Evolutionary conservation across 2,888 invertebrate genomes (phyloP), one percentile per base, ranked within the genome.

Genomic region (Troides aeacus): DNA sequence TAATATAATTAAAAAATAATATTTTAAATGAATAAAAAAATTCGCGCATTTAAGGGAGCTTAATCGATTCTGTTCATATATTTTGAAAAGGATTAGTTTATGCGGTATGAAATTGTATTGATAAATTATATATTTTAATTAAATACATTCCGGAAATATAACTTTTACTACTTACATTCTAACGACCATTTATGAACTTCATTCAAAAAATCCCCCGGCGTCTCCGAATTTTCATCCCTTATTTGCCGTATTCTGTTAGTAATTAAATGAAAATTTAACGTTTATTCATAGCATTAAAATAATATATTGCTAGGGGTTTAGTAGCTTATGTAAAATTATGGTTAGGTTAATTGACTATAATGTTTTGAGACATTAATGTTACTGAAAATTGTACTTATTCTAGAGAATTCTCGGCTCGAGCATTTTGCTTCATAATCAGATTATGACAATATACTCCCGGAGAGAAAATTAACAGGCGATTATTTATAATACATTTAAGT

Each of bases 141-240:
- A 17, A 15, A 50, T 17, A 4, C 17, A 17, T 50, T 50, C 10
- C 15, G 12, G 15, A 17, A 50, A 50, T 5, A 50, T 15, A 50
- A 17, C 4, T 5, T 50, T 50, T 50, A 50, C 5, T 53, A 68
- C 94, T 94, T 86, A 95, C 97, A 96, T 91, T 97, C 96, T 62
- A 97, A 86, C 3, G 96, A 95, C 97, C 97, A 97, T 82, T 96
- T 96, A 79, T 95, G 95, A 42, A 96, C 93, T 87, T 96, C 96
- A 73, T 95, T 95, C 62, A 95, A 83, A 78, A 96, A 95, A 81
- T 96, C 93, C 0, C 88, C 87, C 0, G 95, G 95, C 71, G 95
- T 94, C 86, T 96, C 95, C 5, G 85, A 82, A 42, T 93, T 83
- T 59, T 84, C 79, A 74, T 95, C 89, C 79, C 93, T 92, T 76